phyloP scores from a whole-genome alignment of 1,140 invertebrate genomes.

The Nymphalis io region DNA sequence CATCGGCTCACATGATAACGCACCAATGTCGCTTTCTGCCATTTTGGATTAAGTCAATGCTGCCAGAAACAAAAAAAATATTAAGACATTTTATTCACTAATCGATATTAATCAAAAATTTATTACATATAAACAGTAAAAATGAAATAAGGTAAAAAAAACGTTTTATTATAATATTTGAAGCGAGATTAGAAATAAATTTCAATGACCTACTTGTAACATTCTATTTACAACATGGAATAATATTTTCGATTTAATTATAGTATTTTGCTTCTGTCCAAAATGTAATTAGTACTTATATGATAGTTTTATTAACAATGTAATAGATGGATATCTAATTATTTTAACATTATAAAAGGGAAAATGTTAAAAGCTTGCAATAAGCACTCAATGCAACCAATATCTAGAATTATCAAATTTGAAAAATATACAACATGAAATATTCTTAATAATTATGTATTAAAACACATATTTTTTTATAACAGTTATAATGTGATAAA shows the following conservation, averaged over 20 bases:
- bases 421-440: background rate
- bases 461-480: background rate
- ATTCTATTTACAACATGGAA: too few species aligned
- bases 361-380: slow-evolving; percentile 13
- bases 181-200: too few species aligned
- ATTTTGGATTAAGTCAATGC: slow-evolving; percentile 72
- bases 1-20: slow-evolving; percentile 79
- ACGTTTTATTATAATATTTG: background rate
- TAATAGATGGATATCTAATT: background rate
- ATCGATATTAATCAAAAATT: slow-evolving; percentile 37
- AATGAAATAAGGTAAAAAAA: background rate
- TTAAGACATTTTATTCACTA: slow-evolving; percentile 37
- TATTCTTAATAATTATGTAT: background rate
- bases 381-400: slow-evolving; percentile 7
- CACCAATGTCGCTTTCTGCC: slow-evolving; percentile 79
- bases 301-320: background rate
- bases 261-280: background rate
- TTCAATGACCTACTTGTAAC: too few species aligned
- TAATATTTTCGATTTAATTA: background rate
- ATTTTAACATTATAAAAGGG: background rate
- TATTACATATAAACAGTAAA: background rate
- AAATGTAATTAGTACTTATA: background rate
- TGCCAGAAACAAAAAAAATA: slow-evolving; percentile 45
- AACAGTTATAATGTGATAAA: background rate
- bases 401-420: background rate